Percentiles rank a stretch among this genome's conserved stretches.
These are phyloP conservation scores for Aradus depressus DNA, from an alignment of 2,888 invertebrate species.

Conservation along the genomic window DNA sequence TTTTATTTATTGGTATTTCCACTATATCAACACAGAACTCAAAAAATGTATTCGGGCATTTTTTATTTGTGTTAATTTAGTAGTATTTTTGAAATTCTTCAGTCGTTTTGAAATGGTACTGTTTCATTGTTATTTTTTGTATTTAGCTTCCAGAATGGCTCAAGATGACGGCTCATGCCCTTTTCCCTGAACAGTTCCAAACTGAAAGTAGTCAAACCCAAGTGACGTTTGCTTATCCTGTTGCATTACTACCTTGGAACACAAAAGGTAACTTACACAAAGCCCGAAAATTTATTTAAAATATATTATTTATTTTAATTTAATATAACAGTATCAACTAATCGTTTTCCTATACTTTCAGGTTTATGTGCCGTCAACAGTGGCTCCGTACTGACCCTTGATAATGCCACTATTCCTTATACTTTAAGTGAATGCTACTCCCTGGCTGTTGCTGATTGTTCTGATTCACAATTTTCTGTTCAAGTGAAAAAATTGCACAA, in stretches of 20 bases:
- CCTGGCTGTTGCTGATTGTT: conserved; percentile 33
- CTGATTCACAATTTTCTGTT: conserved; percentile 31
- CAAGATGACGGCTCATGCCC: conserved; percentile 31
- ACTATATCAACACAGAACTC: too few species aligned
- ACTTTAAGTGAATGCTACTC: conserved; percentile 30
- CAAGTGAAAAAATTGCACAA: conserved; percentile 30
- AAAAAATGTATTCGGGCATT: not conserved
- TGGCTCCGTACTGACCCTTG: conserved; percentile 30
- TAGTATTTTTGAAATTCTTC: too few species aligned
- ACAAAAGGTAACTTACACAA: conserved; percentile 29
- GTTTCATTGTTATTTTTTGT: too few species aligned
- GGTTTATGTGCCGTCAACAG: conserved; percentile 33
- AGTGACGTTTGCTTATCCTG: conserved; percentile 27
- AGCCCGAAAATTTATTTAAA: not conserved
- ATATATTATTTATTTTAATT: not conserved
- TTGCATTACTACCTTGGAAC: conserved; percentile 32
- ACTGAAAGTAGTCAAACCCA: conserved; percentile 31
- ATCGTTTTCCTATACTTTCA: conserved; percentile 16
- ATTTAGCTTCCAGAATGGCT: conserved; percentile 32
- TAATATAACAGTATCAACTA: not conserved
- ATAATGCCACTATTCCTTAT: conserved; percentile 30
- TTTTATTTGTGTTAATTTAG: too few species aligned
- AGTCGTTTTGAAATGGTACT: too few species aligned
- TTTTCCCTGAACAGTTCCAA: conserved; percentile 32
- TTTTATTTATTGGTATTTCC: too few species aligned